These are phyloP conservation scores for Sebastes matsubarae DNA, from an alignment of 2,797 vertebrate species.

Conservation along the genomic window DNA sequence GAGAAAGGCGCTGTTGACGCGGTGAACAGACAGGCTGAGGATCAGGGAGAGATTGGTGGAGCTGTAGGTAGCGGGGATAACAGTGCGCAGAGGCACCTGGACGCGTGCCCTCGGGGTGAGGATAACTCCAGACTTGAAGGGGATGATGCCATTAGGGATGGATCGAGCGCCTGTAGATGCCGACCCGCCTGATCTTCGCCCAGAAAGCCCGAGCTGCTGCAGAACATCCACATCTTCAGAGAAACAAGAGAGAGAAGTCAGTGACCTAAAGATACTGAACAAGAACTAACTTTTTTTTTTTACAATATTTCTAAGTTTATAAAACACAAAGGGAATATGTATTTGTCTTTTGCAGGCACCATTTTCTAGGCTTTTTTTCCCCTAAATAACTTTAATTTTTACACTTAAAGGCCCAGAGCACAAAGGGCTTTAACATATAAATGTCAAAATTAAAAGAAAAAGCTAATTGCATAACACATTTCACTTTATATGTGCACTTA, in stretches of 20 bases:
- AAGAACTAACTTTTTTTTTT: neutral
- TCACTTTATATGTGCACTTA: slow-evolving; percentile 5
- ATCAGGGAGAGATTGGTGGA: slow-evolving; percentile 86
- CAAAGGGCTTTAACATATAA: neutral
- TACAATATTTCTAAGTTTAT: neutral
- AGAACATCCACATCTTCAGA: slow-evolving; percentile 95
- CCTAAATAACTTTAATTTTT: neutral
- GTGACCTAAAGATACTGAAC: neutral
- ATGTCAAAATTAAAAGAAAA: neutral
- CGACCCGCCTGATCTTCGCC: slow-evolving; percentile 71
- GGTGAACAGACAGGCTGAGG: slow-evolving; percentile 92
- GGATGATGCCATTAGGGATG: slow-evolving; percentile 88
- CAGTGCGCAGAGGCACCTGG: slow-evolving; percentile 81
- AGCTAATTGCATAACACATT: neutral
- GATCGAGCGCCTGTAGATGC: slow-evolving; percentile 73
- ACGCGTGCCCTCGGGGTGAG: slow-evolving; percentile 89
- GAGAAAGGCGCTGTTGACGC: slow-evolving; percentile 94
- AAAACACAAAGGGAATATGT: neutral
- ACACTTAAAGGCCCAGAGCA: neutral
- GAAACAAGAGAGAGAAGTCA: slow-evolving; percentile 30
- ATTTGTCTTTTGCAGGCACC: neutral
- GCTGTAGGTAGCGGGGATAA: slow-evolving; percentile 85
- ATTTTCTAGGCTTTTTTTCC: neutral
- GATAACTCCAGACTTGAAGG: slow-evolving; percentile 93
- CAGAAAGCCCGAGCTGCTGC: slow-evolving; percentile 90